Evolutionary conservation across 2,113 vertebrate species (phyloP).

Genomic region (Nyctereutes procyonoides): DNA sequence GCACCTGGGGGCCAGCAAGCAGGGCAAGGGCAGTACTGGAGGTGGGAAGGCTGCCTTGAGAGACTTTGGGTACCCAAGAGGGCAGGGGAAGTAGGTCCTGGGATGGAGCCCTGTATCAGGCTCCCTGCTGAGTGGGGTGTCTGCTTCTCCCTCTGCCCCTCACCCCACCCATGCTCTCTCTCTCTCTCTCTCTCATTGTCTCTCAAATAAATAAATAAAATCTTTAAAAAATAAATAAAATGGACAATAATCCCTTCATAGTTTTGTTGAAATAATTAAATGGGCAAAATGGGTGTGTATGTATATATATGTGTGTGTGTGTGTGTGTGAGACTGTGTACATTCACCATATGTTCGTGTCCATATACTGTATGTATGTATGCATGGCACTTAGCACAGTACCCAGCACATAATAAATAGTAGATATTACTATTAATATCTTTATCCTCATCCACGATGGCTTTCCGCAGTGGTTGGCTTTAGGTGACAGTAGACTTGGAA

Average conservation of each 20-base stretch:
- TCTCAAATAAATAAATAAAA: background rate
- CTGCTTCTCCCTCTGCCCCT: background rate
- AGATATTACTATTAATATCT: background rate
- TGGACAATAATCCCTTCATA: background rate
- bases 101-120: background rate
- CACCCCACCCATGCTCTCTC: background rate
- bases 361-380: too few relatives aligned
- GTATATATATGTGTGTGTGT: background rate
- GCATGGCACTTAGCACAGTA: background rate
- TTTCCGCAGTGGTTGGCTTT: background rate
- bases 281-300: background rate
- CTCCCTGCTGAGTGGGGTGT: background rate
- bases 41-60: background rate
- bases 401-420: background rate
- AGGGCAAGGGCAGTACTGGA: accelerated
- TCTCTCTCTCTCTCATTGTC: background rate
- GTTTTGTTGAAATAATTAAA: background rate
- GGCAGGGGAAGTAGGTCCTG: too few relatives aligned
- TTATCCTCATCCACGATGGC: background rate
- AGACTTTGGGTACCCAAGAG: too few relatives aligned
- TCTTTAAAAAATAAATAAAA: background rate
- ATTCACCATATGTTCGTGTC: background rate
- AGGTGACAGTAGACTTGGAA: background rate
- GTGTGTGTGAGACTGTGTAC: background rate
- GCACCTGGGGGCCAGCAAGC: too few relatives aligned